Conservation (phyloP, 2,888 invertebrate species). For the Stenodera caucasica region DNA sequence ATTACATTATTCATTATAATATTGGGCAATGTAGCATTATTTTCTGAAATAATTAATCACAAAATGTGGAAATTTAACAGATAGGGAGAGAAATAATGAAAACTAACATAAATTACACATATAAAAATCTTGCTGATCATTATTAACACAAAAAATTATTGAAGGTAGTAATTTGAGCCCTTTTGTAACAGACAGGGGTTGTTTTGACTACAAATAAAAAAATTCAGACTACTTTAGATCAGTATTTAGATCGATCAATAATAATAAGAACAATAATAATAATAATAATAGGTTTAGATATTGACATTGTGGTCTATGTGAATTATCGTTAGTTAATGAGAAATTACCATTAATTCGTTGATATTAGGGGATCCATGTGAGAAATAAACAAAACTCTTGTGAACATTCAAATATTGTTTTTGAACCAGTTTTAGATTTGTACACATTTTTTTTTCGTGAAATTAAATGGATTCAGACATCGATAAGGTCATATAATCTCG, state of each 20-base stretch:
- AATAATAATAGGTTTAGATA: no score
- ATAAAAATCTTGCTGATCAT: background rate
- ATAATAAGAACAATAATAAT: no score
- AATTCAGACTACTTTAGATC: no score
- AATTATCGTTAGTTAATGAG: no score
- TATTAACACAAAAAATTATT: no score
- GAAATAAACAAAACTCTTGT: background rate
- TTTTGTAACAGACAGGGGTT: no score
- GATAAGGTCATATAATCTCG: background rate
- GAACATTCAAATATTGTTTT: background rate
- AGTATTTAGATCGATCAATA: no score
- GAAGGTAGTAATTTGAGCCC: no score
- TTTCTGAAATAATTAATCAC: background rate
- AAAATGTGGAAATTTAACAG: background rate
- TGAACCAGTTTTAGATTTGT: background rate
- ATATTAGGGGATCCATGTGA: background rate
- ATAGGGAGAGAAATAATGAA: background rate
- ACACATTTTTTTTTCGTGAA: background rate
- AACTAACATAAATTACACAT: background rate
- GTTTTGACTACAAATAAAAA: no score
- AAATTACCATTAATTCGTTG: no score
- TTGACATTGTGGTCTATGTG: no score
- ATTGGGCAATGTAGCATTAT: no score
- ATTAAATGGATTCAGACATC: background rate
- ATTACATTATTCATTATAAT: constrained; percentile 13